Base-by-base conservation (phyloP, 2,888 invertebrate genomes). In the Brachypalpus laphriformis region DNA sequence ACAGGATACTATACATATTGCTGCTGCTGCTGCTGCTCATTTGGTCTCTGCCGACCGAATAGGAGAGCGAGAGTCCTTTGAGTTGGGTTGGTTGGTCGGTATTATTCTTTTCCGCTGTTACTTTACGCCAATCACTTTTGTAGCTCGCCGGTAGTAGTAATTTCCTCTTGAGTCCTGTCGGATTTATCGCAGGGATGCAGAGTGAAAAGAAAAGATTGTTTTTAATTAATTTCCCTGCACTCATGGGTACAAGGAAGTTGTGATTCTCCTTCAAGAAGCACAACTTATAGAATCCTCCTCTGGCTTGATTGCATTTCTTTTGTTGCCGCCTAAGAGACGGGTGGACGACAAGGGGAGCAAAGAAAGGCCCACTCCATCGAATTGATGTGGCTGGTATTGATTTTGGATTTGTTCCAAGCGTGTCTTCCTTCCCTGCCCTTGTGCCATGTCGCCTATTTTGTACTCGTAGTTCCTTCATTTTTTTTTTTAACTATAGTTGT, bases 321-420 rank as follows among this genome's bases (percentile, higher is more conserved):
- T 80, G 74, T 80, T 57, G 54, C 54, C 49, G 20, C 37, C n/a
- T 37, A 9, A 14, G 37, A n/a, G 31, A 25, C 5, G 25, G 59
- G n/a, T 3, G 59, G n/a, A 3, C 2, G 34, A 7, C 34, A 16
- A n/a, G 5, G 31, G 22, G 4, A 1, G 14, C 18, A 14, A 68
- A 47, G 9, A 42, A 31, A 61, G 8, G 6, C 34, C 63, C 56
- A 49, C 37, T 56, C 66, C 70, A 83, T 74, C 42, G 61, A 83
- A 70, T 68, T 83, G 59, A 70, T 80, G 70, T 70, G 83, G 81
- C 75, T 81, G 81, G 59, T 86, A 86, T 86, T 82, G 86, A 86
- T 86, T 86, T 86, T 86, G 86, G 86, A 82, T 80, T 72, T 77
- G 72, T 86, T 86, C 86, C 86, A 86, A 86, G 63, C 76, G 71